A percentile compares a stretch with the other conserved stretches of the same genome.
These are phyloP conservation scores for Folsomia candida DNA, from an alignment of 2,888 invertebrate genomes.

Conservation along the genomic window DNA sequence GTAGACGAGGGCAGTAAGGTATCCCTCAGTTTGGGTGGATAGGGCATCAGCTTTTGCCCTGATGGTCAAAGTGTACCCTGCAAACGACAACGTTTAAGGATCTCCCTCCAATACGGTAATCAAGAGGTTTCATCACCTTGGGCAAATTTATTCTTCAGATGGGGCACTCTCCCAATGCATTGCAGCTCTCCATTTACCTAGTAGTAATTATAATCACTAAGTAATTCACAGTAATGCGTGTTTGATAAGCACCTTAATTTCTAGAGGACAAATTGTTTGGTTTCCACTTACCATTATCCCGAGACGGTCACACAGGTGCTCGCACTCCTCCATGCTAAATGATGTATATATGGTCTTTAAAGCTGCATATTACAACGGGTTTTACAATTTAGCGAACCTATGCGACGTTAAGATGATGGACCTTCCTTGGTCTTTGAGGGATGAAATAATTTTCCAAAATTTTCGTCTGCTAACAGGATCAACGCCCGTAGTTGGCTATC, in stretches of 20 bases:
- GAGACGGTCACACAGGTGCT: constrained; percentile 72
- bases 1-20: constrained; percentile 55
- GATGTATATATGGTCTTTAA: too few relatives aligned
- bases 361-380: not conserved
- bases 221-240: too few relatives aligned
- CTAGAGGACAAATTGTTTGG: too few relatives aligned
- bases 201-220: too few relatives aligned
- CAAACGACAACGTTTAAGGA: too few relatives aligned
- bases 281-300: constrained; percentile 76
- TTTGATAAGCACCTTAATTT: too few relatives aligned
- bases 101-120: too few relatives aligned
- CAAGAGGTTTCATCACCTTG: too few relatives aligned
- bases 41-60: constrained; percentile 55
- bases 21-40: constrained; percentile 47
- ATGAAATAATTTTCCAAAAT: constrained; percentile 64
- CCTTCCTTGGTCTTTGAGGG: constrained; percentile 58
- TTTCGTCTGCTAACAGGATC: constrained; percentile 67
- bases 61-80: constrained; percentile 67
- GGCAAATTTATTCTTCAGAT: constrained; percentile 69
- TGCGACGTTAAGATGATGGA: constrained; percentile 69
- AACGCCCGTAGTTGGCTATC: constrained; percentile 59
- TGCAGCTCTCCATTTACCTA: constrained; percentile 68
- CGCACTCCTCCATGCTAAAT: constrained; percentile 81
- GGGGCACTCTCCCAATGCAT: constrained; percentile 71
- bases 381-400: constrained; percentile 59